A percentile compares a stretch with the other conserved stretches of the same genome.
phyloP scores from a whole-genome alignment of 2,888 invertebrate species.

The Physocephala rufipes region DNA sequence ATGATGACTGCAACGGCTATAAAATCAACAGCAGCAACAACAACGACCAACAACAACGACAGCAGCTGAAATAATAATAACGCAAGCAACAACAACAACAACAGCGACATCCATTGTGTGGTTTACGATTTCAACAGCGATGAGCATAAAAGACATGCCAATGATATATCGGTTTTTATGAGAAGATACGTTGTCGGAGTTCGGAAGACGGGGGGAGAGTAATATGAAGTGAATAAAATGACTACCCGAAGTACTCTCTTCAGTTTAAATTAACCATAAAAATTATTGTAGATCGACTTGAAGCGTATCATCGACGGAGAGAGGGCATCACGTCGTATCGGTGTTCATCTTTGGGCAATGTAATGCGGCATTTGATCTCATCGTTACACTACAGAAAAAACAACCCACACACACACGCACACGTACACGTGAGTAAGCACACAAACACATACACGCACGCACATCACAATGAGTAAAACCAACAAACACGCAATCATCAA shows the following conservation, averaged over 20 bases:
- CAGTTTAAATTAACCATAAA: slow-evolving; percentile 30
- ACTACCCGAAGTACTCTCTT: slow-evolving; percentile 19
- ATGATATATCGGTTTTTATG: too few species aligned
- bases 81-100: slow-evolving; percentile 14
- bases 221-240: slow-evolving; percentile 11
- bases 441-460: neutral
- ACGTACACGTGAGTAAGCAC: neutral
- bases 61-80: slow-evolving; percentile 16
- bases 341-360: neutral
- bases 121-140: too few species aligned
- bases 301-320: neutral
- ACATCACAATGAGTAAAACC: too few species aligned
- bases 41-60: slow-evolving; percentile 8
- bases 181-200: too few species aligned
- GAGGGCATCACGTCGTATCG: neutral
- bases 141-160: too few species aligned
- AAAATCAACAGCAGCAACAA: too few species aligned
- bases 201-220: neutral
- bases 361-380: slow-evolving; percentile 5
- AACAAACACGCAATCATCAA: too few species aligned
- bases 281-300: slow-evolving; percentile 23
- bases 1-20: neutral
- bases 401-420: neutral
- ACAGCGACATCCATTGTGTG: neutral
- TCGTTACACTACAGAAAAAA: neutral